Percentiles rank a stretch among this genome's conserved stretches.
These are phyloP conservation scores for Antennarius striatus DNA, from an alignment of 2,113 vertebrate species.

Conservation along the genomic window DNA sequence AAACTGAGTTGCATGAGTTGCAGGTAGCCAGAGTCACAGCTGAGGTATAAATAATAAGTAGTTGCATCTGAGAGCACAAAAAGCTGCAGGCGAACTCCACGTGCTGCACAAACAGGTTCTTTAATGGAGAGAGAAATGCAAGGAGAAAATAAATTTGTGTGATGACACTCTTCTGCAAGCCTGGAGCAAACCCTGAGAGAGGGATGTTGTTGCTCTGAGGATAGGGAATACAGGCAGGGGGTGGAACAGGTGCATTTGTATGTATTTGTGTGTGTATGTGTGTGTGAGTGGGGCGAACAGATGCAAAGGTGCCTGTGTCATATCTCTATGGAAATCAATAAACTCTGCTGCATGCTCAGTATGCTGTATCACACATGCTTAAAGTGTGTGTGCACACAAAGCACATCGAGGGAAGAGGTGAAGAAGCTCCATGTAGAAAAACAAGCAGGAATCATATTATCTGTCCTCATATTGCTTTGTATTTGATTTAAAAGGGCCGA, in stretches of 20 bases:
- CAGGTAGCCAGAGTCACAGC: constrained; percentile 31
- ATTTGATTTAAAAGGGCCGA: constrained; percentile 36
- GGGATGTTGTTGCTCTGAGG: constrained; percentile 44
- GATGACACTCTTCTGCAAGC: constrained; percentile 63
- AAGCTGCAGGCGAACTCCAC: constrained; percentile 53
- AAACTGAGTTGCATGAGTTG: constrained; percentile 20
- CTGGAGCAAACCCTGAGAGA: constrained; percentile 61
- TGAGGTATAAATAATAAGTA: constrained; percentile 59
- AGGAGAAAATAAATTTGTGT: constrained; percentile 78
- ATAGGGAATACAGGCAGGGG: background rate
- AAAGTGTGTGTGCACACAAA: constrained; percentile 14
- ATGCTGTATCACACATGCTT: constrained; percentile 26
- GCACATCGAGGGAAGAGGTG: background rate
- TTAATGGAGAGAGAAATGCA: constrained; percentile 72
- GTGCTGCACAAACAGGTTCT: constrained; percentile 60
- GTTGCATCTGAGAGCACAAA: constrained; percentile 55
- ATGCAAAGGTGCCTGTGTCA: constrained; percentile 52
- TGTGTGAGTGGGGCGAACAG: constrained; percentile 36
- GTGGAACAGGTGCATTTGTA: background rate
- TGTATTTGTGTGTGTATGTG: background rate
- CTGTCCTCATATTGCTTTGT: background rate
- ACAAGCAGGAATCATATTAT: constrained; percentile 20
- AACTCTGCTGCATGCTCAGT: constrained; percentile 41
- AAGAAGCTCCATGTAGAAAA: constrained; percentile 21
- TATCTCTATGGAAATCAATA: constrained; percentile 74